A percentile compares a stretch with the other conserved stretches of the same genome.
phyloP scores from a whole-genome alignment of 1,140 invertebrate genomes.

The Brachionus manjavacas region DNA sequence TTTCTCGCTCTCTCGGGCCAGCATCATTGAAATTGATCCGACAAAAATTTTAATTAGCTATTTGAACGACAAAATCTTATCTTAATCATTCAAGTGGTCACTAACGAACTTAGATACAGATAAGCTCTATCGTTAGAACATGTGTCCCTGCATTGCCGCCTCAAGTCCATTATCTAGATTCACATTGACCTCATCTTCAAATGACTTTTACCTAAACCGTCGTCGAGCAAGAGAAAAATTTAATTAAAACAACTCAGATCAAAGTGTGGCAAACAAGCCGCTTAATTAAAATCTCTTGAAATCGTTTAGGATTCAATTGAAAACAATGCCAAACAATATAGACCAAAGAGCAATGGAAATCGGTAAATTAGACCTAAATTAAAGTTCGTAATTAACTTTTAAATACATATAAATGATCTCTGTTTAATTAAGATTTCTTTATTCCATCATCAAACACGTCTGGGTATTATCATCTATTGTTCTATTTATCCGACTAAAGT shows the following conservation, averaged over 20 bases:
- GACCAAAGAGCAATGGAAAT: neutral
- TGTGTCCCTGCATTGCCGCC: neutral
- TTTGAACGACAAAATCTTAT: conserved; percentile 10
- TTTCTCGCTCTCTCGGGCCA: neutral
- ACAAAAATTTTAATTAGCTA: neutral
- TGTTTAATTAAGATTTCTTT: conserved; percentile 33
- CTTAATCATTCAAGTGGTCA: conserved; percentile 14
- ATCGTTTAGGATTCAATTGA: conserved; percentile 1
- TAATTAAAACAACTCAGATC: conserved; percentile 7
- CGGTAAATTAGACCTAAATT: conserved; percentile 6
- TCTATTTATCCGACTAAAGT: neutral
- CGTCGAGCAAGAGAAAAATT: neutral
- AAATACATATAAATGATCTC: conserved; percentile 33
- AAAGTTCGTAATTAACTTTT: conserved; percentile 20
- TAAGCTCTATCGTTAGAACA: neutral
- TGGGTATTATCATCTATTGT: conserved; percentile 15
- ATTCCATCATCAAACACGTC: neutral
- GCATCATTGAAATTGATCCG: conserved; percentile 8
- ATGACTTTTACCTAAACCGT: conserved; percentile 29
- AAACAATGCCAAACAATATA: conserved; percentile 5
- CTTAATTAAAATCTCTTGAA: conserved; percentile 29
- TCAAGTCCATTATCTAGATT: neutral
- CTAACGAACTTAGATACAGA: conserved; percentile 9
- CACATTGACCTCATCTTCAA: neutral
- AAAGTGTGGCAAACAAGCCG: neutral